Percentiles rank a stretch among this genome's conserved stretches.
These are phyloP conservation scores for Callimorpha dominula DNA, from an alignment of 2,888 invertebrate species.

Conservation along the genomic window DNA sequence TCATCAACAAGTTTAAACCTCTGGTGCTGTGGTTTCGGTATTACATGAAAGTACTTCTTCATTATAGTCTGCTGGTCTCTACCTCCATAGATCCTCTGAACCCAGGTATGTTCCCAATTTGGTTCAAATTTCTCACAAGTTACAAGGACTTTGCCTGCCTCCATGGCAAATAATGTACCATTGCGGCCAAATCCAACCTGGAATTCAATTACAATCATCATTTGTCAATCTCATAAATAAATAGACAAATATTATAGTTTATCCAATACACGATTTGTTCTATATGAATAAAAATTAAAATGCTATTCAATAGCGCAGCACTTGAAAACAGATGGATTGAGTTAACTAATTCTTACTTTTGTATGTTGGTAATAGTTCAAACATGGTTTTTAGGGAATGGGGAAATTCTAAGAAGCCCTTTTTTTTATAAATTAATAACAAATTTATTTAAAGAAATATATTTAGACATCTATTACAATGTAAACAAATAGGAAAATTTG, in stretches of 20 bases:
- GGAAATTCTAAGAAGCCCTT: too few species aligned
- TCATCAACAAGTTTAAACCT: slow-evolving; percentile 92
- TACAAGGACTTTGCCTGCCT: slow-evolving; percentile 92
- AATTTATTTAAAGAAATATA: too few species aligned
- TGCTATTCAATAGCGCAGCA: too few species aligned
- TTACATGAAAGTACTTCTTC: slow-evolving; percentile 95
- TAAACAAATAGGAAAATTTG: too few species aligned
- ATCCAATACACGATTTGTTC: too few species aligned
- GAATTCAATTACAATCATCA: slow-evolving; percentile 34
- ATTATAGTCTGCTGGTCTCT: slow-evolving; percentile 89
- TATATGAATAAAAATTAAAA: too few species aligned
- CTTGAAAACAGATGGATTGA: too few species aligned
- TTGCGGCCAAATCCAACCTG: slow-evolving; percentile 94
- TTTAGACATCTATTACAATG: too few species aligned
- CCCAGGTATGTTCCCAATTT: slow-evolving; percentile 92
- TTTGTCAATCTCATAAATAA: not conserved
- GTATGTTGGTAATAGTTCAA: too few species aligned
- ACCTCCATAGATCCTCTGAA: slow-evolving; percentile 88
- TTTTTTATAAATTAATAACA: too few species aligned
- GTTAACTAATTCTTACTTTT: too few species aligned
- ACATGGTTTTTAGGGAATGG: too few species aligned
- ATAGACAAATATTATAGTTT: not conserved
- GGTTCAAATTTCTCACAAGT: slow-evolving; percentile 94
- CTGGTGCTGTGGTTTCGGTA: slow-evolving; percentile 92
- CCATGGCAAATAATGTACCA: slow-evolving; percentile 93